Conservation (phyloP, 2,888 invertebrate genomes). For the Encarsia formosa region DNA sequence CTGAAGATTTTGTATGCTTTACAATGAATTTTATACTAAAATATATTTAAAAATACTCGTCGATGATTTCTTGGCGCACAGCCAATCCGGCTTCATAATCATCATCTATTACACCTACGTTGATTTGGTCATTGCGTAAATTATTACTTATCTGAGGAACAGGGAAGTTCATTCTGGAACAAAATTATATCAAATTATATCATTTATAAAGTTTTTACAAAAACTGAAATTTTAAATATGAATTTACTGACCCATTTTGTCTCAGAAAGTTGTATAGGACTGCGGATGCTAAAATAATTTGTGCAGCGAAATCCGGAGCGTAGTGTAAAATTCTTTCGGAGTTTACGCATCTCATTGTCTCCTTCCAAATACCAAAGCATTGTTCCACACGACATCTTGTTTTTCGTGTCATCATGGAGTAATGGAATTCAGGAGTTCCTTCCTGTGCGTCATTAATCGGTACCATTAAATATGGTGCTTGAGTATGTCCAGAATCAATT, state of each 20-base stretch:
- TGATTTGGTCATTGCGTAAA: too few relatives aligned
- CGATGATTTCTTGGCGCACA: too few relatives aligned
- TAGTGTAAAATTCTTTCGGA: not conserved
- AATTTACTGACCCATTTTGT: not conserved
- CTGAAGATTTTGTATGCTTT: too few relatives aligned
- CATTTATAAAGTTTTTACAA: too few relatives aligned
- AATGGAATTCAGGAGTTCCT: not conserved
- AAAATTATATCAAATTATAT: too few relatives aligned
- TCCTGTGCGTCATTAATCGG: not conserved
- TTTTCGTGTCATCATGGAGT: not conserved
- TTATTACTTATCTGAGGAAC: too few relatives aligned
- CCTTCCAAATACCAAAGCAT: not conserved
- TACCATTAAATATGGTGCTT: not conserved
- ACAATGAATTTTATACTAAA: too few relatives aligned
- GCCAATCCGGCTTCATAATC: too few relatives aligned
- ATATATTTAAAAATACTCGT: too few relatives aligned
- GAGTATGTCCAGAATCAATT: not conserved
- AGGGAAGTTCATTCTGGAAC: not conserved
- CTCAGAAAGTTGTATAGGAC: not conserved
- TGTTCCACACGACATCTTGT: not conserved
- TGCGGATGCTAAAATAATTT: not conserved
- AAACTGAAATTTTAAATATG: too few relatives aligned
- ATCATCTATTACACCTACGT: too few relatives aligned
- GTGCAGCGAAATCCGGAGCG: not conserved
- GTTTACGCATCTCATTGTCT: not conserved